Evolutionary conservation across 2,797 vertebrate genomes (phyloP).

Genomic region (Ctenochaetus hawaiiensis): DNA sequence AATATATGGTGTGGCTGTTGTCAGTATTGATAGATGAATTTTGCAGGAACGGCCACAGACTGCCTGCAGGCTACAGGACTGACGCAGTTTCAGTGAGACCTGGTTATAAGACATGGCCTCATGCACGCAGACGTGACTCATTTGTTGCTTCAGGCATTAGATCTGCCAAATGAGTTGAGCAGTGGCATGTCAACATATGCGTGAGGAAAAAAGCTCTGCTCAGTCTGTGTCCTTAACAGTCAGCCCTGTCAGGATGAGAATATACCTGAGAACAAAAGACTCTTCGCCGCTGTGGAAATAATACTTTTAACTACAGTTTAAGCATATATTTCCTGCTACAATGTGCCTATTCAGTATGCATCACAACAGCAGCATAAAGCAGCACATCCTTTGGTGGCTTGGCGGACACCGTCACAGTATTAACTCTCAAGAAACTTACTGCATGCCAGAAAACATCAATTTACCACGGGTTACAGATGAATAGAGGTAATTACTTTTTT

Average conservation of each 20-base stretch:
- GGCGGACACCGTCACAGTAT: conserved; percentile 37
- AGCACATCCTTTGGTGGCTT: conserved; percentile 48
- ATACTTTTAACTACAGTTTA: conserved; percentile 38
- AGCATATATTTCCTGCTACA: conserved; percentile 39
- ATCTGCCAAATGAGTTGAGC: conserved; percentile 65
- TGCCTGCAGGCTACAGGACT: conserved; percentile 57
- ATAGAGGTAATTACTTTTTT: conserved; percentile 66
- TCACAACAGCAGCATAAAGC: conserved; percentile 45
- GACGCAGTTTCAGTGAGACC: conserved; percentile 57
- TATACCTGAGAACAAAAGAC: conserved; percentile 38
- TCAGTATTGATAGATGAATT: conserved; percentile 71
- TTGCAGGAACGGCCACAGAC: conserved; percentile 60
- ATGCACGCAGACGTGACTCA: conserved; percentile 73
- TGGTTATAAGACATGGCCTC: conserved; percentile 67
- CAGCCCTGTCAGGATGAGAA: conserved; percentile 26
- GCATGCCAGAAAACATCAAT: conserved; percentile 66
- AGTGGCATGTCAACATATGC: conserved; percentile 60
- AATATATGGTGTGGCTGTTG: conserved; percentile 56
- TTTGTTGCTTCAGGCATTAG: conserved; percentile 65
- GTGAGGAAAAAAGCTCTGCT: conserved; percentile 43
- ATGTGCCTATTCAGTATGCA: conserved; percentile 58
- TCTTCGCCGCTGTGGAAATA: conserved; percentile 34
- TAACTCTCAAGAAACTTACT: conserved; percentile 59
- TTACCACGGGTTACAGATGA: conserved; percentile 68
- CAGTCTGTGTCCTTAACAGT: conserved; percentile 42